Conservation (phyloP, 1,140 invertebrate genomes). For the Temnothorax longispinosus region DNA sequence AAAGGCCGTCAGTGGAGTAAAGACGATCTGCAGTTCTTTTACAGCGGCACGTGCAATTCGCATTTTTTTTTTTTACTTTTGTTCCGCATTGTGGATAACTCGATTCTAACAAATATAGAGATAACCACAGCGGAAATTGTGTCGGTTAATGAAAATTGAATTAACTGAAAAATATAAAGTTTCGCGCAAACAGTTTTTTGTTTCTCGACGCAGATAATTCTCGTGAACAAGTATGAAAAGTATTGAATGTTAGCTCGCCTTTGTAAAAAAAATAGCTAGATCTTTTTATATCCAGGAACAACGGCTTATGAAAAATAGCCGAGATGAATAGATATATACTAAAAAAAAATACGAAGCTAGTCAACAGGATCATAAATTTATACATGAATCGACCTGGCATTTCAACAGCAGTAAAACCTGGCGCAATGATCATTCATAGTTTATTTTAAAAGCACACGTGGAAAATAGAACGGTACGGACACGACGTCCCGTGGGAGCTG, state of each 20-base stretch:
- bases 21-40: constrained; percentile 2
- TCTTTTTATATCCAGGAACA: background rate
- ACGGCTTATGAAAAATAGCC: background rate
- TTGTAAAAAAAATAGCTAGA: background rate
- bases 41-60: background rate
- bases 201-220: constrained; percentile 4
- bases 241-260: background rate
- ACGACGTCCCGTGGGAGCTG: background rate
- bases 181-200: background rate
- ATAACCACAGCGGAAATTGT: background rate
- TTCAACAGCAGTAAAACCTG: constrained; percentile 5
- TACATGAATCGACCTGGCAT: background rate
- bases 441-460: constrained; percentile 17
- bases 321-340: background rate
- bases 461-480: constrained; percentile 21
- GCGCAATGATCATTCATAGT: constrained; percentile 37
- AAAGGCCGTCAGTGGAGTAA: constrained; percentile 1
- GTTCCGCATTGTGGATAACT: background rate
- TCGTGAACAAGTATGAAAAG: background rate
- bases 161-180: constrained; percentile 13
- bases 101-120: background rate
- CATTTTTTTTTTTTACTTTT: background rate
- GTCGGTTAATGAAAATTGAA: constrained; percentile 15
- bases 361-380: background rate
- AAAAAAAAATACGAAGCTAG: background rate